Percentiles rank a stretch among this genome's conserved stretches.
Evolutionary conservation across 2,113 vertebrate species (phyloP).

Genomic region (Motacilla tschutschensis): DNA sequence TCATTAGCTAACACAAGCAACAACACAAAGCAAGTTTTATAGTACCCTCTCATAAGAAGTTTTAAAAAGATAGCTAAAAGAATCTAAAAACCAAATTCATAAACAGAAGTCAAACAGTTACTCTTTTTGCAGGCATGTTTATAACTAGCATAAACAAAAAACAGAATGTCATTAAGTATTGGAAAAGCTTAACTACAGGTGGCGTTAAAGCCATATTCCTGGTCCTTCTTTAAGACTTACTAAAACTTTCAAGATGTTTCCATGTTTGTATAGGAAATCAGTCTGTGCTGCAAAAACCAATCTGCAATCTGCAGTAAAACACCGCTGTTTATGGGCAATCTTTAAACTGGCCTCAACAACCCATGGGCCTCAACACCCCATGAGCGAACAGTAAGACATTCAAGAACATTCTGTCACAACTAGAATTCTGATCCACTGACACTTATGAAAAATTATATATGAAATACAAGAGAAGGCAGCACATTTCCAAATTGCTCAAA

Average conservation of each 20-base stretch:
- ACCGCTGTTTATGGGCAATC: neutral
- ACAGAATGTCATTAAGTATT: neutral
- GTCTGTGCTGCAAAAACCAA: neutral
- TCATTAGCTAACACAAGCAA: constrained; percentile 84
- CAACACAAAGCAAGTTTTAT: neutral
- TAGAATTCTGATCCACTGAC: neutral
- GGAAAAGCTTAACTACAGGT: neutral
- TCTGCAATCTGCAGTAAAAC: neutral
- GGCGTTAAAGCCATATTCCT: neutral
- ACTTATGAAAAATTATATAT: neutral
- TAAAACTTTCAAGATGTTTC: neutral
- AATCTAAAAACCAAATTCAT: neutral
- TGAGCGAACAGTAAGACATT: neutral
- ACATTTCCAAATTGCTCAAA: neutral
- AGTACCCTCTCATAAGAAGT: neutral
- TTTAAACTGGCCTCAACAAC: neutral
- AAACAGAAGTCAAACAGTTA: neutral
- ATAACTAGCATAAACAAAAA: neutral
- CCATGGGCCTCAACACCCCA: neutral
- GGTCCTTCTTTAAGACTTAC: neutral
- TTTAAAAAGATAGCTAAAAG: neutral
- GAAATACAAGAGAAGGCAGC: neutral
- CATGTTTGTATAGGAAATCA: neutral
- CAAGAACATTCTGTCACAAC: neutral
- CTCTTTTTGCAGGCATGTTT: neutral